Percentiles rank a stretch among this genome's conserved stretches.
These are phyloP conservation scores for Eremobia ochroleuca DNA, from an alignment of 2,888 invertebrate species.

Conservation along the genomic window DNA sequence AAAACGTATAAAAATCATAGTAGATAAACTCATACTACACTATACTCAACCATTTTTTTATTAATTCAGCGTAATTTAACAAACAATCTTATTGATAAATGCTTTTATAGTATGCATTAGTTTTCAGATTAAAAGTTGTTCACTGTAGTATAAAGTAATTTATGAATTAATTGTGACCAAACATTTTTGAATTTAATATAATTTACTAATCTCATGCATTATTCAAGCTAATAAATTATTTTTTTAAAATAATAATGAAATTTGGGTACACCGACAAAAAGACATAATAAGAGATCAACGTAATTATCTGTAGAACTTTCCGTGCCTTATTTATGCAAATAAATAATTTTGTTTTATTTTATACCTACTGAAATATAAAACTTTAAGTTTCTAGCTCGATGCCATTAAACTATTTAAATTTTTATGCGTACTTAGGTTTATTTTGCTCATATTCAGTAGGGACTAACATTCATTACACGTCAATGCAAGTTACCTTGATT, in stretches of 20 bases:
- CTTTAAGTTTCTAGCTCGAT: neutral
- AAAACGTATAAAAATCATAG: neutral
- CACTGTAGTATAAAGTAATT: neutral
- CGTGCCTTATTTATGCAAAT: neutral
- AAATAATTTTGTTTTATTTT: neutral
- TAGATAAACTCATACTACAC: no score
- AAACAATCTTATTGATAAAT: neutral
- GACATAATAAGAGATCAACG: neutral
- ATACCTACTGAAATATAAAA: neutral
- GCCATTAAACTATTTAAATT: neutral
- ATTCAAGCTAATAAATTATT: neutral
- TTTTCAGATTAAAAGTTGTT: neutral
- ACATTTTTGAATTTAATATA: neutral
- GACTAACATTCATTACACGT: conserved; percentile 23
- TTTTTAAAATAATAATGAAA: neutral
- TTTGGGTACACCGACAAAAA: neutral
- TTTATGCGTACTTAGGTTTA: conserved; percentile 1
- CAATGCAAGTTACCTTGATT: conserved; percentile 28
- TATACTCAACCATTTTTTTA: no score
- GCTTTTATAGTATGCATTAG: neutral
- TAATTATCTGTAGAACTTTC: neutral
- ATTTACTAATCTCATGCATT: no score
- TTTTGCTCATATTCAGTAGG: conserved; percentile 30
- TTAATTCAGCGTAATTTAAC: no score
- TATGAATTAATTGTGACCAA: neutral